Percentiles rank a stretch among this genome's conserved stretches.
These are phyloP conservation scores for Sakesphorus luctuosus DNA, from an alignment of 2,113 vertebrate species.

Conservation along the genomic window DNA sequence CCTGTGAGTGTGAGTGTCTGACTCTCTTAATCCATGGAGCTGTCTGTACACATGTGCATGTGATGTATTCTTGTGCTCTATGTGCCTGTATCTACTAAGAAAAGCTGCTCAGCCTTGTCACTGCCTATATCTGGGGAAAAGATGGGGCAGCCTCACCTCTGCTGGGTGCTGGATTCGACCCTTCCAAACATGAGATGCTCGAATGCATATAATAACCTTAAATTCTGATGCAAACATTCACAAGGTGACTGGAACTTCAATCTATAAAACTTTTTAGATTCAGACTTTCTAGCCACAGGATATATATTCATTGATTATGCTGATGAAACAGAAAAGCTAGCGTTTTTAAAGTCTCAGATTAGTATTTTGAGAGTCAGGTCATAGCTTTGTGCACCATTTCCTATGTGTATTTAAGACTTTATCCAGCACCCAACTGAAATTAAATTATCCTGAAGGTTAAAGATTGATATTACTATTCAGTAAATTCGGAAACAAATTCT, in stretches of 20 bases:
- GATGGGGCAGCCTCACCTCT: not conserved
- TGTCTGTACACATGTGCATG: accelerated
- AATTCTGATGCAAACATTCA: not conserved
- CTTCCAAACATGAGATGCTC: not conserved
- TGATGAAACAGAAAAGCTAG: constrained; percentile 23
- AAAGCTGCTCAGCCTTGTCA: not conserved
- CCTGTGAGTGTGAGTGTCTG: not conserved
- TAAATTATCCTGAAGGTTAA: not conserved
- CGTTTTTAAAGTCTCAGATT: not conserved
- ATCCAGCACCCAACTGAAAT: not conserved
- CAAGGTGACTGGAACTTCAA: not conserved
- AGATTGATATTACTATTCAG: not conserved
- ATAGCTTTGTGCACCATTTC: not conserved
- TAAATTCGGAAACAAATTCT: constrained; percentile 1
- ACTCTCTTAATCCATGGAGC: not conserved
- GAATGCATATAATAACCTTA: not conserved
- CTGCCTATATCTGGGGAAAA: not conserved
- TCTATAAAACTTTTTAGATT: not conserved
- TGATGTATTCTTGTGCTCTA: accelerated
- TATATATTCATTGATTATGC: not conserved
- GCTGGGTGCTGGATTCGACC: accelerated
- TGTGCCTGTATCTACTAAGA: accelerated
- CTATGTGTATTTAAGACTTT: not conserved
- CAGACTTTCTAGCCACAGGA: not conserved
- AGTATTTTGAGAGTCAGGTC: not conserved